Evolutionary conservation across 2,888 invertebrate genomes (phyloP).

Genomic region (Gerosis bhagava): DNA sequence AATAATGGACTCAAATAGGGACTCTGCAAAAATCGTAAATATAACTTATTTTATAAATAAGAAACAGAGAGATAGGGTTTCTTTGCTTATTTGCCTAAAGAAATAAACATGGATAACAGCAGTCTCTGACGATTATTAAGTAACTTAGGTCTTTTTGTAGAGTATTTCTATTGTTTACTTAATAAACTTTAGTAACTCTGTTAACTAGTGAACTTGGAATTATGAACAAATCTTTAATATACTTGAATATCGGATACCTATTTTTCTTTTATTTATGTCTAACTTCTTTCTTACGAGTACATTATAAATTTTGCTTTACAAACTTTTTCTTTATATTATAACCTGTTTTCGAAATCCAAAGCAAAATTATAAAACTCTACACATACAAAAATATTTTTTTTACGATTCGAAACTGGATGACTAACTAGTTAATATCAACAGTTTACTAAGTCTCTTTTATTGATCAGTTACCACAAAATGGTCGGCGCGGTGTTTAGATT

Average conservation of each 20-base stretch:
- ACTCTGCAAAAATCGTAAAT: no score
- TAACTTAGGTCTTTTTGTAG: background rate
- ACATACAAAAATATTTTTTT: conserved; percentile 56
- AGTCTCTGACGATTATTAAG: conserved; percentile 17
- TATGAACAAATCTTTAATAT: no score
- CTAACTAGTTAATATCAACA: conserved; percentile 32
- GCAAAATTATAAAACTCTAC: conserved; percentile 42
- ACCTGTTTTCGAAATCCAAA: conserved; percentile 9
- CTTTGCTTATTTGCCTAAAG: no score
- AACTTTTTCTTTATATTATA: conserved; percentile 14
- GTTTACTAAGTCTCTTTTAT: conserved; percentile 15
- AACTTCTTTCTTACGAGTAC: no score
- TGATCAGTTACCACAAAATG: conserved; percentile 9
- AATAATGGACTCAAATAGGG: no score
- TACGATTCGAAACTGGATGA: conserved; percentile 36
- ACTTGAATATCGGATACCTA: no score
- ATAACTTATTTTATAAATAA: no score
- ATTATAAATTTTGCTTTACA: conserved; percentile 12
- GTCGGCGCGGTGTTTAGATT: conserved; percentile 44
- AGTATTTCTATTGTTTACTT: conserved; percentile 5
- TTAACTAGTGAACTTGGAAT: no score
- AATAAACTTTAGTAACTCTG: conserved; percentile 11
- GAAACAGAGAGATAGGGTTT: no score
- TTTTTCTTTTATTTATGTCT: conserved; percentile 1
- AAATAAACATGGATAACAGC: conserved; percentile 13